phyloP scores from a whole-genome alignment of 2,113 vertebrate genomes.

The Nothoprocta perdicaria region DNA sequence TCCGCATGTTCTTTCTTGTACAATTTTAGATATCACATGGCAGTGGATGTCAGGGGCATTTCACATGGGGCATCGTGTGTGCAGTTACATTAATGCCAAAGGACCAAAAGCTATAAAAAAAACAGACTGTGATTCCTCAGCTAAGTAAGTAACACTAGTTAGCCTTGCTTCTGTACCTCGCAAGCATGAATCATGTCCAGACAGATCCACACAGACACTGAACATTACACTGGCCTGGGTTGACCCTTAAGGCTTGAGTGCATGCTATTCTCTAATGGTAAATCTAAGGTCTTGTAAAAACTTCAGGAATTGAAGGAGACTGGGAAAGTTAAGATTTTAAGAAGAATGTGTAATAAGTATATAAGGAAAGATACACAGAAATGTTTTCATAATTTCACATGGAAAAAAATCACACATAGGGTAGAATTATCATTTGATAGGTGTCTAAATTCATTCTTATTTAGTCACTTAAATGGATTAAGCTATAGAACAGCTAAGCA shows the following conservation, averaged over 20 bases:
- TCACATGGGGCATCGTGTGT: background rate
- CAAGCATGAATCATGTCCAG: background rate
- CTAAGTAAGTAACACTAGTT: background rate
- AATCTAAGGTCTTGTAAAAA: background rate
- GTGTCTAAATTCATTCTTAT: background rate
- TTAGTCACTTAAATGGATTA: background rate
- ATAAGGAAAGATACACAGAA: background rate
- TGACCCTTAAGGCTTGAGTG: background rate
- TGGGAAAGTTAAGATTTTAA: background rate
- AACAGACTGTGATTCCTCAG: background rate
- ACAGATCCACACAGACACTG: background rate
- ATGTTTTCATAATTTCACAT: background rate
- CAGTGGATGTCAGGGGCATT: background rate
- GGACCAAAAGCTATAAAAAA: background rate
- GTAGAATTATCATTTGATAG: background rate
- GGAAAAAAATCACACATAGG: background rate
- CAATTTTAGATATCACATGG: slow-evolving; percentile 47
- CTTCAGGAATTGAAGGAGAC: background rate
- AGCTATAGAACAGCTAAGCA: background rate
- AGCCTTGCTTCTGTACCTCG: background rate
- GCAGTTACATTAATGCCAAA: background rate
- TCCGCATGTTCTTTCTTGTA: slow-evolving; percentile 17
- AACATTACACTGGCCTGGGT: background rate
- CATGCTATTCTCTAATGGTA: background rate
- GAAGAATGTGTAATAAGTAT: background rate